Evolutionary conservation across 2,113 vertebrate species (phyloP).

Genomic region (Phycodurus eques): DNA sequence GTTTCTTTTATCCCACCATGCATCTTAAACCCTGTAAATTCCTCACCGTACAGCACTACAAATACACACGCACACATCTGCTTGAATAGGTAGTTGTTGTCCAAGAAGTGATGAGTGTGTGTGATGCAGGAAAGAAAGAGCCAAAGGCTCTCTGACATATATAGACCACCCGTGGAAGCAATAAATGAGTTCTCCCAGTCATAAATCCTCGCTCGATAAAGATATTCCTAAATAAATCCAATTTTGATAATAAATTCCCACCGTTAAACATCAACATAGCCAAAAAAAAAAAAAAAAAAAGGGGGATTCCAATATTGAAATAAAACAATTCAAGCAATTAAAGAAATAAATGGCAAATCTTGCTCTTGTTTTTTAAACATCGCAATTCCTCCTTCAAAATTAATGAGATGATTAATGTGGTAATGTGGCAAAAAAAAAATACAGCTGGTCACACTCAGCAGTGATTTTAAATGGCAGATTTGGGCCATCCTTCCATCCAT

Average conservation of each 20-base stretch:
- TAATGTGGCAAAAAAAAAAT: too few species aligned
- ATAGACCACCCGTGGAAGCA: not conserved
- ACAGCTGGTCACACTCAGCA: too few species aligned
- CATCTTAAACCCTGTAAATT: constrained; percentile 6
- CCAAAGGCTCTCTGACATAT: not conserved
- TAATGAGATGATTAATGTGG: not conserved
- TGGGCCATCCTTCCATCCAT: too few species aligned
- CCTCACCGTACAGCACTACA: not conserved
- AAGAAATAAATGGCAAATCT: not conserved
- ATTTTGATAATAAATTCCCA: too few species aligned
- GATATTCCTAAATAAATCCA: too few species aligned
- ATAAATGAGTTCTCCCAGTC: not conserved
- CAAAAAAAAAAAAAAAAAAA: too few species aligned
- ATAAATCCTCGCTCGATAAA: too few species aligned
- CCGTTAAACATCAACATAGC: too few species aligned
- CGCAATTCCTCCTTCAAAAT: not conserved
- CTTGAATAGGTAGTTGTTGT: not conserved
- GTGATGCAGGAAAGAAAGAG: not conserved
- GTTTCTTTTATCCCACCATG: not conserved
- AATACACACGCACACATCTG: not conserved
- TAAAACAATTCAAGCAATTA: too few species aligned
- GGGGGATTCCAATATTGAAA: too few species aligned
- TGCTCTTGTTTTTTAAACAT: not conserved
- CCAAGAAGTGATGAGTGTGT: not conserved
- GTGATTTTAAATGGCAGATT: too few species aligned